Conservation (phyloP, 2,888 invertebrate genomes). For the Pharmacophagus antenor region DNA sequence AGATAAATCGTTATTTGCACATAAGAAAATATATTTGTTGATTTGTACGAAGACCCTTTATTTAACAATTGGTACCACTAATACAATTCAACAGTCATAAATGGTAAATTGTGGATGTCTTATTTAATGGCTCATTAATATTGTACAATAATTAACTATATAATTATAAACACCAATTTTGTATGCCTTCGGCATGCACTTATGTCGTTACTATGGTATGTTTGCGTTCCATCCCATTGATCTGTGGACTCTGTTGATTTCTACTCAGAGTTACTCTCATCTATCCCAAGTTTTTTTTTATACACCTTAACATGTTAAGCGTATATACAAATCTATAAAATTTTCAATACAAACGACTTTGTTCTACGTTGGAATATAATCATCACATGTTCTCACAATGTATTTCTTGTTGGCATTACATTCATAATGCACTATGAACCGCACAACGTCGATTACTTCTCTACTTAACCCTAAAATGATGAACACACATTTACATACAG, state of each 20-base stretch:
- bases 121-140: conserved; percentile 3
- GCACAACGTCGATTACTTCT: conserved; percentile 37
- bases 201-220: not conserved
- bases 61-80: conserved; percentile 16
- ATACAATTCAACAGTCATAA: conserved; percentile 22
- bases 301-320: conserved; percentile 44
- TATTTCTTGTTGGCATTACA: conserved; percentile 31
- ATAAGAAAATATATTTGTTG: conserved; percentile 21
- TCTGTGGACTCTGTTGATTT: conserved; percentile 3
- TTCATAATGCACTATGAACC: conserved; percentile 29
- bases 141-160: conserved; percentile 22
- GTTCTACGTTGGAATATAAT: conserved; percentile 33
- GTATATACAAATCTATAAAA: conserved; percentile 48
- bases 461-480: conserved; percentile 69
- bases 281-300: conserved; percentile 42
- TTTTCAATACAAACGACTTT: conserved; percentile 35
- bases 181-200: not conserved
- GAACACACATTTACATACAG: conserved; percentile 72
- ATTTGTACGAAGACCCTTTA: conserved; percentile 29
- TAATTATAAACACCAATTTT: not conserved
- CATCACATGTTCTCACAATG: conserved; percentile 32
- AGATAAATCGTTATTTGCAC: not conserved
- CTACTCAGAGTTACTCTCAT: conserved; percentile 17
- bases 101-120: conserved; percentile 20
- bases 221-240: not conserved